phyloP scores from a whole-genome alignment of 2,113 vertebrate genomes.

The Cricetomys ansorgei region DNA sequence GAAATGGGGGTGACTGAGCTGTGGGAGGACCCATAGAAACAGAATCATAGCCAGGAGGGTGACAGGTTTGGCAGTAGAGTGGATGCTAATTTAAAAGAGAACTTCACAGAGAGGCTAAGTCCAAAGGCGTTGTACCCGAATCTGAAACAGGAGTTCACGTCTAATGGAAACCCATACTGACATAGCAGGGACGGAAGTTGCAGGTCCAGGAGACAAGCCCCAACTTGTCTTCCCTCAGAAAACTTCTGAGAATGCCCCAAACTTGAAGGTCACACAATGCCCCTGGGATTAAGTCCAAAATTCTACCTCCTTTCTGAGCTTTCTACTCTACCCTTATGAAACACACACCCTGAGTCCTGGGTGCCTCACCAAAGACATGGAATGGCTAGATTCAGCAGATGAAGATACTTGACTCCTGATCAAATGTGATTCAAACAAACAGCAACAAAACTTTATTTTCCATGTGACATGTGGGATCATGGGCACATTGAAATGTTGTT shows the following conservation, averaged over 20 bases:
- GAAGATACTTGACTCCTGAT: background rate
- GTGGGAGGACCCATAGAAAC: background rate
- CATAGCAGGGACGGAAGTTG: background rate
- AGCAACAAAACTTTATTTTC: background rate
- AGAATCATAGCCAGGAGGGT: background rate
- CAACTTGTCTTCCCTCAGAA: background rate
- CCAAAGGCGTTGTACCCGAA: conserved; percentile 17
- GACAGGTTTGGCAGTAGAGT: background rate
- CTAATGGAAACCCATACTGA: conserved; percentile 5
- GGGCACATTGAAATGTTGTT: background rate
- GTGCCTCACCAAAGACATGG: background rate
- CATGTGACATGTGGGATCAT: background rate
- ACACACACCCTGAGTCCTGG: background rate
- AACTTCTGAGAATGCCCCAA: background rate
- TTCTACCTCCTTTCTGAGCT: background rate
- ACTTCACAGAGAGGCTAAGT: background rate
- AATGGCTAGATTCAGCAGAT: conserved; percentile 30
- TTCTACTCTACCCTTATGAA: background rate
- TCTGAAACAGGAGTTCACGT: background rate
- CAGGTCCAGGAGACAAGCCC: background rate
- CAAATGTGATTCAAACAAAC: conserved; percentile 44
- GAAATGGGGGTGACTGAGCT: background rate
- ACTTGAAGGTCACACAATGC: background rate
- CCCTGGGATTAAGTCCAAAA: background rate
- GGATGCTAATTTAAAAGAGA: background rate